Percentiles rank a stretch among this genome's conserved stretches.
Evolutionary conservation across 2,888 invertebrate species (phyloP).

Genomic region (Cephus nigrinus): DNA sequence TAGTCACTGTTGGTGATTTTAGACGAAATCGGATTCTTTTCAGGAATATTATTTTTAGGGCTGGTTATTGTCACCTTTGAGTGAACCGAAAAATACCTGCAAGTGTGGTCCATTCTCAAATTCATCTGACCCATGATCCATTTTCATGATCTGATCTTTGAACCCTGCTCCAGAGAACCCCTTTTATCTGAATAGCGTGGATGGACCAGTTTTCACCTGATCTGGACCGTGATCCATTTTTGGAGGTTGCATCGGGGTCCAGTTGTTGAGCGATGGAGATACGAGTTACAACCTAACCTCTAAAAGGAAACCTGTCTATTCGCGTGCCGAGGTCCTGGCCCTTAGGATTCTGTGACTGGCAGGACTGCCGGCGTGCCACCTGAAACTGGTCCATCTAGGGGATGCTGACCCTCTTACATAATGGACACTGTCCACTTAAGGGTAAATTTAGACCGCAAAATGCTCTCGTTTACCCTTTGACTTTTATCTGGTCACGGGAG

Average conservation of each 20-base stretch:
- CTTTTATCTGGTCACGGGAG: constrained; percentile 26
- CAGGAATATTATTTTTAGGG: no score
- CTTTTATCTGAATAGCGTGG: background rate
- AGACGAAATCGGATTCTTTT: no score
- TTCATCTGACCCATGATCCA: background rate
- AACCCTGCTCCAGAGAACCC: constrained; percentile 24
- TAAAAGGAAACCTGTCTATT: constrained; percentile 53
- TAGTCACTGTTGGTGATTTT: no score
- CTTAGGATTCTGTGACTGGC: constrained; percentile 4
- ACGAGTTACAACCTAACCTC: no score
- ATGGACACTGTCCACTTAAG: constrained; percentile 55
- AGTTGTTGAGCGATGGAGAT: background rate
- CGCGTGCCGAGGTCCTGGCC: constrained; percentile 57
- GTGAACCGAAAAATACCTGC: no score
- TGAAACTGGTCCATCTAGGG: constrained; percentile 36
- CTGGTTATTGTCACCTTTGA: no score
- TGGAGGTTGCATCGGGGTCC: constrained; percentile 28
- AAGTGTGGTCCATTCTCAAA: no score
- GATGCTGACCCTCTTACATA: constrained; percentile 33
- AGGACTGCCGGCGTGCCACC: constrained; percentile 16
- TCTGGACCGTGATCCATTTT: constrained; percentile 54
- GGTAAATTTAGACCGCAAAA: constrained; percentile 50
- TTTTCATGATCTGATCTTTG: constrained; percentile 33
- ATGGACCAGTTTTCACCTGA: constrained; percentile 66
- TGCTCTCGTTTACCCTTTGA: constrained; percentile 51